Percentiles rank a stretch among this genome's conserved stretches.
Evolutionary conservation across 1,140 invertebrate genomes (phyloP).

Genomic region (Lanistes nyassanus): DNA sequence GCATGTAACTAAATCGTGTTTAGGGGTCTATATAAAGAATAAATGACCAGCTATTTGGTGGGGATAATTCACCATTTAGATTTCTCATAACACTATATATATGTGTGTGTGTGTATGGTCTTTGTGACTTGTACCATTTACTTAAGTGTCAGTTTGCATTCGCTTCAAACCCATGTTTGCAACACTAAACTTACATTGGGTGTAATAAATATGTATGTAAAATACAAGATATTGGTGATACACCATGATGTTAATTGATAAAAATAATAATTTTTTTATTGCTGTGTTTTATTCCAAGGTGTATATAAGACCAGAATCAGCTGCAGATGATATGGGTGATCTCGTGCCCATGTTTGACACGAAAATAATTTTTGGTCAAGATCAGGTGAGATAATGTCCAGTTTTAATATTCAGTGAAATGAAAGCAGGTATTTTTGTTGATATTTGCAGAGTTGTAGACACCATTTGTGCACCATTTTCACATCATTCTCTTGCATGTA

Average conservation of each 20-base stretch:
- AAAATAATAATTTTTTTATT: background rate
- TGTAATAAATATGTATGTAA: background rate
- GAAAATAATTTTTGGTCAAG: constrained; percentile 50
- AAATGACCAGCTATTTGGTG: too few relatives aligned
- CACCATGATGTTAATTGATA: background rate
- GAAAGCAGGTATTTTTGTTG: background rate
- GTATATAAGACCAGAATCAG: constrained; percentile 39
- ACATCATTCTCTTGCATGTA: too few relatives aligned
- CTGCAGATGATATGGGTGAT: constrained; percentile 37
- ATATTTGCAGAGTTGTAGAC: too few relatives aligned
- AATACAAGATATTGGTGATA: background rate
- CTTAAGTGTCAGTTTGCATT: too few relatives aligned
- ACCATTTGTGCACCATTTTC: too few relatives aligned
- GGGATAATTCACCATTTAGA: too few relatives aligned
- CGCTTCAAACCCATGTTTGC: too few relatives aligned
- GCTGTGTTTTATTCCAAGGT: constrained; percentile 34
- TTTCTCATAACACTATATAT: too few relatives aligned
- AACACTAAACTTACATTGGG: background rate
- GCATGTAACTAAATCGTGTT: too few relatives aligned
- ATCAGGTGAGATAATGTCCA: constrained; percentile 44
- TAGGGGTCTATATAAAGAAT: too few relatives aligned
- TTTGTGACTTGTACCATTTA: too few relatives aligned
- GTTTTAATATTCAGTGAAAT: background rate
- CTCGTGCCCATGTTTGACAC: constrained; percentile 40
- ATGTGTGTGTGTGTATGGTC: too few relatives aligned